Evolutionary conservation across 2,888 invertebrate species (phyloP).

Genomic region (Lobophora halterata): DNA sequence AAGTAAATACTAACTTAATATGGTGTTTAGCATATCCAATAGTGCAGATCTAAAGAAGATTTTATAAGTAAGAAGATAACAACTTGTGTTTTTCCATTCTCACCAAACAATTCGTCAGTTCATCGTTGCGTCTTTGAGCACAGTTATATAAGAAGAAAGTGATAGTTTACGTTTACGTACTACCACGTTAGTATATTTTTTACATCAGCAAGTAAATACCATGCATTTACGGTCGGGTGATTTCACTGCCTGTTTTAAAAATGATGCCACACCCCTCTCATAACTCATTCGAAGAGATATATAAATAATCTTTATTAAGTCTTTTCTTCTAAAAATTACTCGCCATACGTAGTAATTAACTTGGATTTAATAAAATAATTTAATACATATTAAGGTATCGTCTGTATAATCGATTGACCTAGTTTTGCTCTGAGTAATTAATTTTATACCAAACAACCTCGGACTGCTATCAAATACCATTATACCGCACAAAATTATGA

Average conservation of each 20-base stretch:
- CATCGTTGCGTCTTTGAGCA: constrained; percentile 31
- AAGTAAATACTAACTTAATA: no score
- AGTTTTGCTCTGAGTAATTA: not conserved
- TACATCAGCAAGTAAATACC: constrained; percentile 50
- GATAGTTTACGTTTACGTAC: constrained; percentile 46
- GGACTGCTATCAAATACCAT: not conserved
- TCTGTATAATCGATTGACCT: not conserved
- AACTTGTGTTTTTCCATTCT: constrained; percentile 22
- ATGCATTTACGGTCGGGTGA: constrained; percentile 38
- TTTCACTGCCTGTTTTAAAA: constrained; percentile 41
- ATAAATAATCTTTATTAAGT: no score
- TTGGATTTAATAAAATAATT: no score
- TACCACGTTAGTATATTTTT: constrained; percentile 41
- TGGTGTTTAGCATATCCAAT: no score
- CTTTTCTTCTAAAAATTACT: no score
- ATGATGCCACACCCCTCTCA: not conserved
- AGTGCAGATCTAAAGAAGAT: no score
- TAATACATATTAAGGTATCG: no score
- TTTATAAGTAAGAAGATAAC: no score
- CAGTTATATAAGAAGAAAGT: constrained; percentile 60
- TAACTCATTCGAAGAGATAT: no score
- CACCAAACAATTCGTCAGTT: constrained; percentile 22
- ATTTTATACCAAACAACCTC: not conserved
- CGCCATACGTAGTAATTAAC: no score
- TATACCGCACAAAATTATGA: constrained; percentile 4